These are phyloP conservation scores for Monopterus albus DNA, from an alignment of 2,113 vertebrate genomes.

Conservation along the genomic window DNA sequence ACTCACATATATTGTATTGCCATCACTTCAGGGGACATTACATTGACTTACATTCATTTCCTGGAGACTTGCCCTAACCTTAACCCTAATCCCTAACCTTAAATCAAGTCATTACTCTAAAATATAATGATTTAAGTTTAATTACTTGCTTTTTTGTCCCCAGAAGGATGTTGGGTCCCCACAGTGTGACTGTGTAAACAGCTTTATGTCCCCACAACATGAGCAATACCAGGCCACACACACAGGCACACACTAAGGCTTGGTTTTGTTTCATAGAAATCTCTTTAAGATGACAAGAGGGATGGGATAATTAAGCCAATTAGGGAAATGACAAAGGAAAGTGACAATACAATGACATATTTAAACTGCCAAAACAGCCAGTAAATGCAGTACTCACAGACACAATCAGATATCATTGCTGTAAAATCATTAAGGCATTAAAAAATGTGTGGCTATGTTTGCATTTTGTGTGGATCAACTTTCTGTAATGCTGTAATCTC, in stretches of 20 bases:
- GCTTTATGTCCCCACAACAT: too few species aligned
- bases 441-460: not conserved
- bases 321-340: not conserved
- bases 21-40: too few species aligned
- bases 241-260: not conserved
- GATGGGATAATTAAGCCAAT: not conserved
- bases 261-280: not conserved
- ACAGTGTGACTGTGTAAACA: too few species aligned
- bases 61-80: too few species aligned
- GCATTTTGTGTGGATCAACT: slow-evolving; percentile 12
- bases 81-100: too few species aligned
- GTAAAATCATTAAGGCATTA: not conserved
- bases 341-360: not conserved
- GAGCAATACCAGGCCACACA: too few species aligned
- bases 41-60: too few species aligned
- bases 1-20: too few species aligned
- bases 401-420: not conserved
- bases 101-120: too few species aligned
- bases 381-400: not conserved
- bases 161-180: too few species aligned
- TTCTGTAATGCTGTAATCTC: slow-evolving; percentile 24
- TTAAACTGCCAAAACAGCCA: not conserved
- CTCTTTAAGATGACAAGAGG: not conserved
- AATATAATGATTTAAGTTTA: too few species aligned
- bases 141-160: too few species aligned